Evolutionary conservation across 2,888 invertebrate species (phyloP).

Genomic region (Strigamia transsilvanica): DNA sequence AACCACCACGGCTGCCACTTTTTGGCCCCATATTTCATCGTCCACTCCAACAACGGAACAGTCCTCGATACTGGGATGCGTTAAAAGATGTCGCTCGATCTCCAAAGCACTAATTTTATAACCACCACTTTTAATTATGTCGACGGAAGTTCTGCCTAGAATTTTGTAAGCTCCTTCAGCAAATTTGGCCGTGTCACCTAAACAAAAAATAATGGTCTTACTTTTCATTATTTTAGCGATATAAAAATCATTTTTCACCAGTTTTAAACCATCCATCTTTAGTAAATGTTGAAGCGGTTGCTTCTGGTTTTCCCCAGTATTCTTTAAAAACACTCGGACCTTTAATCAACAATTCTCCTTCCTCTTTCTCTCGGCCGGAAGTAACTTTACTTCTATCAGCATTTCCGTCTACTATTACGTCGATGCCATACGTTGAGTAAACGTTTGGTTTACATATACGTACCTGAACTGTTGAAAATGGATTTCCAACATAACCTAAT

Average conservation of each 20-base stretch:
- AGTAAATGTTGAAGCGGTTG: conserved; percentile 76
- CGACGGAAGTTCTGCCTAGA: conserved; percentile 81
- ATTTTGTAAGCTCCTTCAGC: conserved; percentile 73
- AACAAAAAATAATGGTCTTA: conserved; percentile 50
- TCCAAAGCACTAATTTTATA: conserved; percentile 87
- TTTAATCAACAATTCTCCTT: conserved; percentile 72
- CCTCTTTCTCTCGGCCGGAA: conserved; percentile 59
- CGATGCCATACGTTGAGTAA: conserved; percentile 59
- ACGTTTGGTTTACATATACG: conserved; percentile 66
- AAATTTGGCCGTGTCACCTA: conserved; percentile 78
- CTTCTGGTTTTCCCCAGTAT: conserved; percentile 80
- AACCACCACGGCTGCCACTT: conserved; percentile 70
- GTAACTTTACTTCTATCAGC: conserved; percentile 58
- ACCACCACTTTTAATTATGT: conserved; percentile 87
- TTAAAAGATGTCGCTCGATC: conserved; percentile 80
- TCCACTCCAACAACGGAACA: conserved; percentile 80
- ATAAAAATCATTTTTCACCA: conserved; percentile 65
- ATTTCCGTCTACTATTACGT: conserved; percentile 61
- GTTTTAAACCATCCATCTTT: conserved; percentile 88
- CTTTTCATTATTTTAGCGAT: background rate
- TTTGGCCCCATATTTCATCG: conserved; percentile 83
- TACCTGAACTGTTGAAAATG: conserved; percentile 76
- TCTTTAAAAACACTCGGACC: conserved; percentile 75
- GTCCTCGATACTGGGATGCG: conserved; percentile 78
- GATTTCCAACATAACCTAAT: conserved; percentile 78